Base-by-base conservation (phyloP, 2,797 vertebrate species). In the Muscicapa comitata region DNA sequence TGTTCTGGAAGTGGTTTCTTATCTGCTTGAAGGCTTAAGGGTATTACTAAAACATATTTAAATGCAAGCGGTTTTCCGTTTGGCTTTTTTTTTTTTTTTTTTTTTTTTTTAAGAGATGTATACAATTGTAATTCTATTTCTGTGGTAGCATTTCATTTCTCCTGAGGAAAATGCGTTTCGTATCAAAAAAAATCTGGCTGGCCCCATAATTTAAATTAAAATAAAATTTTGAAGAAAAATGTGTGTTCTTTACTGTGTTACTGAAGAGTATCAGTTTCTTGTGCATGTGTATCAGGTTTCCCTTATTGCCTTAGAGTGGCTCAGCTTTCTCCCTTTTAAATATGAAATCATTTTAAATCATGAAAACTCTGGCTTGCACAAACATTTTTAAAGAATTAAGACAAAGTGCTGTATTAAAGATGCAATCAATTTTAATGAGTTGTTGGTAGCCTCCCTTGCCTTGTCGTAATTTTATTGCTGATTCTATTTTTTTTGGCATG, bases 151-250 rank as follows among this genome's bases (percentile, higher is more conserved):
- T 98, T 97, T 97, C 86, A 96, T 97, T 97, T 97, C 97, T 97
- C 94, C 90, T 90, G 72, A 98, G 93, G 96, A 97, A 97, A 97
- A 95, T 96, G 89, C 67, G 57, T 98, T 98, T 98, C 97, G 90
- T 98, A 97, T 95, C 92, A 88, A 95, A 98, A 98, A 93, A 95
- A 96, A 97, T 97, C 97, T 98, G 97, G 97, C 98, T 98, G 97
- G 97, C 98, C 98, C 98, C 98, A 95, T 98, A 97, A 98, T 97
- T 98, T 98, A 98, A 98, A 98, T 98, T 97, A 98, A 98, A 98
- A 98, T 98, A 98, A 98, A 98, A 97, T 98, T 98, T 98, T 98
- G 97, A 98, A 98, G 97, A 98, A 98, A 98, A 94, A 88, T 19
- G 33, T 62, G 95, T 96, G 65, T 58, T 40, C 75, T 86, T 96